These are phyloP conservation scores for Trichogramma dendrolimi DNA, from an alignment of 2,888 invertebrate species.

Conservation along the genomic window DNA sequence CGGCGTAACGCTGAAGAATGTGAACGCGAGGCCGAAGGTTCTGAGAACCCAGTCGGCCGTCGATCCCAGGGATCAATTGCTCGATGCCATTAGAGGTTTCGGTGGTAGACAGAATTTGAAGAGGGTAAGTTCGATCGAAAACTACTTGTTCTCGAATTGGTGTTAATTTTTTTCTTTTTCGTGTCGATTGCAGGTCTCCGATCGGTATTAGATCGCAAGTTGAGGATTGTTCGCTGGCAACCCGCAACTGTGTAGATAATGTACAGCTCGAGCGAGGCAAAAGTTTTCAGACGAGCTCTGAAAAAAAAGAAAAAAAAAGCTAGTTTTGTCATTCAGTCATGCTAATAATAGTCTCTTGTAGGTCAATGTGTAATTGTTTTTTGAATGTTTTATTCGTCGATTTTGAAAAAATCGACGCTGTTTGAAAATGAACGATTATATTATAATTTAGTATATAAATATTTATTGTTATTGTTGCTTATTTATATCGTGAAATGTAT, in stretches of 20 bases:
- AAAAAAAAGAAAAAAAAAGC: conserved; percentile 7
- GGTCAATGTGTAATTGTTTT: not conserved
- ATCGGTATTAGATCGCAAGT: conserved; percentile 12
- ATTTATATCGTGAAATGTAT: not conserved
- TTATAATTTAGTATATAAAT: conserved; percentile 13
- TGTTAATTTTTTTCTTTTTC: not conserved
- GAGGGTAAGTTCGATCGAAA: conserved; percentile 35
- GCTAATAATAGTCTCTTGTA: conserved; percentile 14
- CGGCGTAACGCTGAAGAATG: conserved; percentile 47
- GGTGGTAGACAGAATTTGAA: conserved; percentile 45
- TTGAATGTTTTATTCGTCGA: not conserved
- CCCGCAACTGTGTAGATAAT: not conserved
- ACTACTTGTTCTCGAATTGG: not conserved
- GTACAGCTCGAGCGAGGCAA: conserved; percentile 15
- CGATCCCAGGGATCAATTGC: conserved; percentile 64
- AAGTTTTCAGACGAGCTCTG: conserved; percentile 13
- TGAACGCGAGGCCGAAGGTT: conserved; percentile 39
- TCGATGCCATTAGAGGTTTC: conserved; percentile 70
- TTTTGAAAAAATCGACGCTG: conserved; percentile 1
- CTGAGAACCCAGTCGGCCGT: conserved; percentile 35
- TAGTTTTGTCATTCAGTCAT: conserved; percentile 28
- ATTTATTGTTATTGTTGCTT: conserved; percentile 17
- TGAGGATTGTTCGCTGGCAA: not conserved
- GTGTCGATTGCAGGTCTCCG: conserved; percentile 13
- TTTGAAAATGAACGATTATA: conserved; percentile 17